Evolutionary conservation across 2,113 vertebrate species (phyloP).

Genomic region (Chitala chitala): DNA sequence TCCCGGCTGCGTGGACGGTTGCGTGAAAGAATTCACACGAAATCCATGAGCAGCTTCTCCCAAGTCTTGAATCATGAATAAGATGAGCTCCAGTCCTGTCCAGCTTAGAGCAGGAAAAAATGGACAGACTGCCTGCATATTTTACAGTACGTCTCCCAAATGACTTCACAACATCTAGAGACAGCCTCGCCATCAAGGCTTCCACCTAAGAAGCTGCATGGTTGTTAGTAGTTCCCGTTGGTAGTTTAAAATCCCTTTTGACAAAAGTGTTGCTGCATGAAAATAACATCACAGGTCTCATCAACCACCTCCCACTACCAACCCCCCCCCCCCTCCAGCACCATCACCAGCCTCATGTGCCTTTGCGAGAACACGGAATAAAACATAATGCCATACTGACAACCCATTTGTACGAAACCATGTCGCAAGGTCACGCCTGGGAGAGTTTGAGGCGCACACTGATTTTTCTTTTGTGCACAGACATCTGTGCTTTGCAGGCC

Average conservation of each 20-base stretch:
- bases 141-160: constrained; percentile 51
- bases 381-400: neutral
- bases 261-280: neutral
- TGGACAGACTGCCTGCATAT: constrained; percentile 54
- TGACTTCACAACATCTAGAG: constrained; percentile 57
- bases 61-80: constrained; percentile 63
- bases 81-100: constrained; percentile 50
- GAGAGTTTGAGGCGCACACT: neutral
- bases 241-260: constrained; percentile 51
- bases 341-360: too few relatives aligned
- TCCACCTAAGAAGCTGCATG: constrained; percentile 41
- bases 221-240: constrained; percentile 36
- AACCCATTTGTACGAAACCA: neutral
- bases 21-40: constrained; percentile 42
- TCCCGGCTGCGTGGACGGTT: constrained; percentile 35
- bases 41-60: constrained; percentile 35
- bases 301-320: neutral
- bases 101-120: constrained; percentile 45
- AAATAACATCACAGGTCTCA: neutral
- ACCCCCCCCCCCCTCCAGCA: too few relatives aligned
- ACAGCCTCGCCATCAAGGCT: constrained; percentile 48
- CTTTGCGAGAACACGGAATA: neutral
- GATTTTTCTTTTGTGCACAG: neutral
- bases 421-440: neutral
- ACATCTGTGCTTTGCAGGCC: neutral